Conservation (phyloP, 2,797 vertebrate species). For the Pipistrellus nathusii region DNA sequence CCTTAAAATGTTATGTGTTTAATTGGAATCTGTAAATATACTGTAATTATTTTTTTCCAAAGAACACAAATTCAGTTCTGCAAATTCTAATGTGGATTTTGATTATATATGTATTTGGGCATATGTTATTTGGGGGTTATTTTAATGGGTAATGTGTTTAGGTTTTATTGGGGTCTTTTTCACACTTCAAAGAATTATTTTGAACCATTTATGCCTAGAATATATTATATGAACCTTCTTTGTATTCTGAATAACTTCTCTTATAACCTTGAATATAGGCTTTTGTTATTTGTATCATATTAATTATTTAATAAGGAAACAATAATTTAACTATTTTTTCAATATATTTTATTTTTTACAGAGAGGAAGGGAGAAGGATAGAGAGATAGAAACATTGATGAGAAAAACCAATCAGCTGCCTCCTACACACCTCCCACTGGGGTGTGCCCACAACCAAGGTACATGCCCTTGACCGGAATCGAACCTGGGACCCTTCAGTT, state of each 20-base stretch:
- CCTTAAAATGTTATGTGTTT: not conserved
- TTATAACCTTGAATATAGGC: constrained; percentile 29
- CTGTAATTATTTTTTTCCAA: not conserved
- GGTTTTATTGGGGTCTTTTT: not conserved
- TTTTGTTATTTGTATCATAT: not conserved
- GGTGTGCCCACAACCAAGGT: too few species aligned
- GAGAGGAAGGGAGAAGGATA: too few species aligned
- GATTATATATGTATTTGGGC: not conserved
- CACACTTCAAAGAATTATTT: constrained; percentile 37
- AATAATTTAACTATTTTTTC: not conserved
- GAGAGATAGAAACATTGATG: too few species aligned
- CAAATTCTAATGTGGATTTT: constrained; percentile 6
- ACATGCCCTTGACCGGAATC: too few species aligned
- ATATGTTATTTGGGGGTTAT: not conserved
- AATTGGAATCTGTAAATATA: not conserved
- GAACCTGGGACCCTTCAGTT: too few species aligned
- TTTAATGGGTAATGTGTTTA: constrained; percentile 33
- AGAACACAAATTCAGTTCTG: constrained; percentile 37
- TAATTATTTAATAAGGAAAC: not conserved
- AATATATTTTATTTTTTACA: too few species aligned
- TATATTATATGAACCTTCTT: not conserved
- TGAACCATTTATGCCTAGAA: not conserved
- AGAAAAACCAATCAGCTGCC: too few species aligned
- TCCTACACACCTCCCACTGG: too few species aligned
- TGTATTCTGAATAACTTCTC: constrained; percentile 10